phyloP scores from a whole-genome alignment of 2,888 invertebrate species.

The Orgyia antiqua region DNA sequence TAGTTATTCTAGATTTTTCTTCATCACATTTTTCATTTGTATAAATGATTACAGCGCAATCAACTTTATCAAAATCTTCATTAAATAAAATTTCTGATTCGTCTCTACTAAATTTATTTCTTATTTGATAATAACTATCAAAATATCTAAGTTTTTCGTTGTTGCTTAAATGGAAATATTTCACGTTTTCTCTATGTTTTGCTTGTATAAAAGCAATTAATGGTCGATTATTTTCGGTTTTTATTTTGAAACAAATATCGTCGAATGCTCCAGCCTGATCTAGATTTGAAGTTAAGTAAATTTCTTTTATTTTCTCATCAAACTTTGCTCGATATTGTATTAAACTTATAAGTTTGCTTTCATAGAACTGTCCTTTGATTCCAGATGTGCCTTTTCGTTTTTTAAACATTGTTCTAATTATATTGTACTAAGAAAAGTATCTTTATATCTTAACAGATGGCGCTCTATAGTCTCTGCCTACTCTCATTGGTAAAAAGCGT shows the following conservation, averaged over 20 bases:
- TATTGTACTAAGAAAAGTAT: too few species aligned
- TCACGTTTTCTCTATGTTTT: slow-evolving; percentile 7
- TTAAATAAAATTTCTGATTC: neutral
- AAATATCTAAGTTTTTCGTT: neutral
- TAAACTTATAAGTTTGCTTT: slow-evolving; percentile 7
- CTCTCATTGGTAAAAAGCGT: too few species aligned
- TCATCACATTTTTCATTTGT: neutral
- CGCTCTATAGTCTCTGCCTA: too few species aligned
- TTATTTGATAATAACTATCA: neutral
- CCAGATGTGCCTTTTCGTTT: slow-evolving; percentile 3
- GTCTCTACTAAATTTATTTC: neutral
- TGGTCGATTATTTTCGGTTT: slow-evolving; percentile 1
- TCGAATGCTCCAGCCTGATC: slow-evolving; percentile 7
- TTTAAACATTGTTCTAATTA: slow-evolving; percentile 1
- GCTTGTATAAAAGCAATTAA: slow-evolving; percentile 9
- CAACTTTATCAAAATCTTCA: neutral
- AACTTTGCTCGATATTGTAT: slow-evolving; percentile 4
- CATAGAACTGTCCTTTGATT: slow-evolving; percentile 4
- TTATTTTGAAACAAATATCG: slow-evolving; percentile 8
- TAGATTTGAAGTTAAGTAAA: slow-evolving; percentile 10
- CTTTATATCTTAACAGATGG: too few species aligned
- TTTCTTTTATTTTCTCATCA: slow-evolving; percentile 2
- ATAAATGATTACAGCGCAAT: neutral
- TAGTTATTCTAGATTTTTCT: neutral
- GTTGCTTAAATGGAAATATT: neutral